These are phyloP conservation scores for Platyrinchus mystaceus DNA, from an alignment of 2,797 vertebrate species.

Conservation along the genomic window DNA sequence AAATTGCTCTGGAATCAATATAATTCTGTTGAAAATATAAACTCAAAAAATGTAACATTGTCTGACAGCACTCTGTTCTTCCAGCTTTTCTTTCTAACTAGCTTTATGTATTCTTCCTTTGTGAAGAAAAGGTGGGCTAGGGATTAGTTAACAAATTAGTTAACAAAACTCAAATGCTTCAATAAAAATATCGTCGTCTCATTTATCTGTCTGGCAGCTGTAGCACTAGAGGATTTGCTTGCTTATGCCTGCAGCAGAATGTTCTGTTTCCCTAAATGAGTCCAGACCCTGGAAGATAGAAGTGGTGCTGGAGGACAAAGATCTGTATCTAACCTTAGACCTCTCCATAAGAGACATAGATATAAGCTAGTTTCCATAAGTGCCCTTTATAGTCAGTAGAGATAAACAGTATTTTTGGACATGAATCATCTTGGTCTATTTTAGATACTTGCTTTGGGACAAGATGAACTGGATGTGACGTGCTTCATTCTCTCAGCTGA, in stretches of 20 bases:
- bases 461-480: neutral
- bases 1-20: neutral
- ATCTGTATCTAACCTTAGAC: conserved; percentile 6
- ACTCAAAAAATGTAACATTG: neutral
- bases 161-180: conserved; percentile 6
- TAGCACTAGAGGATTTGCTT: neutral
- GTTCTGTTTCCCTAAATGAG: neutral
- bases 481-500: neutral
- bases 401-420: conserved; percentile 22
- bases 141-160: conserved; percentile 22
- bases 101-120: neutral
- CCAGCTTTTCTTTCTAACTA: neutral
- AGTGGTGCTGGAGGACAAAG: neutral
- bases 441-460: conserved; percentile 19
- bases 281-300: neutral
- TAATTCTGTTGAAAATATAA: neutral
- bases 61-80: neutral
- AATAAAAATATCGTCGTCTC: neutral
- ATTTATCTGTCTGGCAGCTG: neutral
- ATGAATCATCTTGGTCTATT: conserved; percentile 38
- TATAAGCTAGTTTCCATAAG: neutral
- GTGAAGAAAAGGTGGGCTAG: neutral
- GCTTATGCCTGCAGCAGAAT: neutral
- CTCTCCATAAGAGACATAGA: neutral
- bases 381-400: neutral